phyloP scores from a whole-genome alignment of 2,797 vertebrate genomes.

The Alfaro cultratus region DNA sequence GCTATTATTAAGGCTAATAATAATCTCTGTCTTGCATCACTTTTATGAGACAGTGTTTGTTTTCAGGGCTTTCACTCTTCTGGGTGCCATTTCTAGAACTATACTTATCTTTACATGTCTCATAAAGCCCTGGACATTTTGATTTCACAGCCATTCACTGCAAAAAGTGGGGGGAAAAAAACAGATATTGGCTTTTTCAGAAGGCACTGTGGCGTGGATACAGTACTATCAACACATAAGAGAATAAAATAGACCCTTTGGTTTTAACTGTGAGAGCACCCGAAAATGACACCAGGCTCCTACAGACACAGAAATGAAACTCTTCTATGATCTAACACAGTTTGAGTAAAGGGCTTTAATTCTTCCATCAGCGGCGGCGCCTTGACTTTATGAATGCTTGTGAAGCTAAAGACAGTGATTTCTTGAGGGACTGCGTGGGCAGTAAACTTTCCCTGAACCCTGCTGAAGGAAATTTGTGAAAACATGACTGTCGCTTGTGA shows the following conservation, averaged over 20 bases:
- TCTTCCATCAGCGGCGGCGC: constrained; percentile 41
- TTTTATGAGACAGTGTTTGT: constrained; percentile 32
- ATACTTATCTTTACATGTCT: constrained; percentile 62
- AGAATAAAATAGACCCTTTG: constrained; percentile 40
- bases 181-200: constrained; percentile 47
- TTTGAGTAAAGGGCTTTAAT: constrained; percentile 56
- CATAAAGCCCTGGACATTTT: constrained; percentile 72
- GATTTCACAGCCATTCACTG: constrained; percentile 66
- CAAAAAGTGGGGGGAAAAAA: constrained; percentile 22
- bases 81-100: constrained; percentile 58
- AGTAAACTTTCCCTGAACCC: constrained; percentile 72
- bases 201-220: constrained; percentile 36
- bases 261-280: constrained; percentile 53
- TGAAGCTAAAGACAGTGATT: constrained; percentile 28
- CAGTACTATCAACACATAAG: constrained; percentile 49
- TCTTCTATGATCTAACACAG: constrained; percentile 47
- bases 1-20: background rate
- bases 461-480: constrained; percentile 59
- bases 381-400: constrained; percentile 44
- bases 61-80: constrained; percentile 57
- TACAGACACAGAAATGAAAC: constrained; percentile 49
- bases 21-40: background rate
- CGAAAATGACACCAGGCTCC: constrained; percentile 43
- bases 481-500: constrained; percentile 58
- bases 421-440: constrained; percentile 66